Evolutionary conservation across 1,140 invertebrate species (phyloP).

Genomic region (Scaptomyza graminum): DNA sequence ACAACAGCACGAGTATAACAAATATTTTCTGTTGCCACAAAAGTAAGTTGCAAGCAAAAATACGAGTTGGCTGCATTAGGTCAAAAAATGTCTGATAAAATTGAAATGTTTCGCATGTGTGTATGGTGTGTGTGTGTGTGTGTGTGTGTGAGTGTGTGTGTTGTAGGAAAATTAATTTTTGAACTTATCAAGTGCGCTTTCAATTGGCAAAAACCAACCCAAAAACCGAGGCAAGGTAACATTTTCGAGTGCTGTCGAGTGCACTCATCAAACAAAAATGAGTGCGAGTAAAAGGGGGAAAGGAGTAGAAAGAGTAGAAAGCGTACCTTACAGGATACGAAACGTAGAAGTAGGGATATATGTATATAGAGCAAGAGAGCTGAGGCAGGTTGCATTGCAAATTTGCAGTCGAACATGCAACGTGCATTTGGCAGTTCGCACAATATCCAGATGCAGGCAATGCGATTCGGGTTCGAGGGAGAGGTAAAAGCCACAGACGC

Average conservation of each 20-base stretch:
- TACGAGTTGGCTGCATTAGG: constrained; percentile 34
- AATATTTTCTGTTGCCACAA: background rate
- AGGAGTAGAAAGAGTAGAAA: constrained; percentile 21
- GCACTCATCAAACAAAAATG: constrained; percentile 68
- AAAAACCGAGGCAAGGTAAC: constrained; percentile 45
- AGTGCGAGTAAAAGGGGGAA: constrained; percentile 8
- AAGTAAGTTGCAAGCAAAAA: background rate
- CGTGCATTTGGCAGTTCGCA: constrained; percentile 77
- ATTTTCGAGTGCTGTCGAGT: constrained; percentile 71
- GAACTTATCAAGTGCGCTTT: constrained; percentile 52
- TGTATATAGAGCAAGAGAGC: constrained; percentile 22
- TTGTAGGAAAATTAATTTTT: constrained; percentile 46
- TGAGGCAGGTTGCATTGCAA: constrained; percentile 71
- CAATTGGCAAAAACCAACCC: constrained; percentile 21
- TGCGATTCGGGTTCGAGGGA: background rate
- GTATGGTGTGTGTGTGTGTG: constrained; percentile 24
- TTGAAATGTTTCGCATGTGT: constrained; percentile 44
- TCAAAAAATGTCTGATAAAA: constrained; percentile 45
- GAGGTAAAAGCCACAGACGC: constrained; percentile 61
- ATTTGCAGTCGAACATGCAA: constrained; percentile 75
- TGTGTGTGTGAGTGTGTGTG: constrained; percentile 9
- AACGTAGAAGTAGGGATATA: constrained; percentile 1
- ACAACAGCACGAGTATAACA: background rate
- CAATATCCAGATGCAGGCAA: constrained; percentile 51
- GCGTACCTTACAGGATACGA: background rate